These are phyloP conservation scores for Drosophila virilis DNA, from an alignment of 1,140 invertebrate genomes.

Conservation along the genomic window DNA sequence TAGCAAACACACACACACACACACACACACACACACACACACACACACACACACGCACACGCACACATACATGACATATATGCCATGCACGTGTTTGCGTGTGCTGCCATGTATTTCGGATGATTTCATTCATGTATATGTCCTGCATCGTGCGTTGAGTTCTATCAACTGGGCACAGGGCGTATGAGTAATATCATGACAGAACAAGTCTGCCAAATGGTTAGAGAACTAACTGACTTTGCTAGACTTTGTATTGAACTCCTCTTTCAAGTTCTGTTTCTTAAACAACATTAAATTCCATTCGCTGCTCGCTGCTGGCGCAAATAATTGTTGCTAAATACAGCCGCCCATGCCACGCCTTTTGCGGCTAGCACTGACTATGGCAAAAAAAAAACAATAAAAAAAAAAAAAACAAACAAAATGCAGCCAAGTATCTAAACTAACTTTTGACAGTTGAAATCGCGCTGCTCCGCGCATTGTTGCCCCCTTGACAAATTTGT, in stretches of 20 bases:
- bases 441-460: constrained; percentile 69
- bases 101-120: constrained; percentile 56
- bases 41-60: constrained; percentile 22
- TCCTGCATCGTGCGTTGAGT: constrained; percentile 27
- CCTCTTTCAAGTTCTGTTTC: no score
- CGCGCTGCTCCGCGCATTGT: constrained; percentile 33
- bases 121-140: constrained; percentile 74
- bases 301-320: not conserved
- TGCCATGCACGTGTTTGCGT: constrained; percentile 39
- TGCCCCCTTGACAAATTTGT: constrained; percentile 19
- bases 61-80: constrained; percentile 8
- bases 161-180: constrained; percentile 32
- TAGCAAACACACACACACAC: constrained; percentile 49
- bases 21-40: constrained; percentile 17
- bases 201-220: not conserved
- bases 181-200: constrained; percentile 72
- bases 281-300: no score
- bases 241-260: not conserved
- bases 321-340: no score
- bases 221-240: not conserved
- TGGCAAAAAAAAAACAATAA: constrained; percentile 2
- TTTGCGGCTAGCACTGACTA: not conserved
- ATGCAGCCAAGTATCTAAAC: constrained; percentile 47
- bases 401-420: no score
- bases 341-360: constrained; percentile 62